Percentiles rank a stretch among this genome's conserved stretches.
phyloP scores from a whole-genome alignment of 1,140 invertebrate genomes.

The Protaetia brevitarsis region DNA sequence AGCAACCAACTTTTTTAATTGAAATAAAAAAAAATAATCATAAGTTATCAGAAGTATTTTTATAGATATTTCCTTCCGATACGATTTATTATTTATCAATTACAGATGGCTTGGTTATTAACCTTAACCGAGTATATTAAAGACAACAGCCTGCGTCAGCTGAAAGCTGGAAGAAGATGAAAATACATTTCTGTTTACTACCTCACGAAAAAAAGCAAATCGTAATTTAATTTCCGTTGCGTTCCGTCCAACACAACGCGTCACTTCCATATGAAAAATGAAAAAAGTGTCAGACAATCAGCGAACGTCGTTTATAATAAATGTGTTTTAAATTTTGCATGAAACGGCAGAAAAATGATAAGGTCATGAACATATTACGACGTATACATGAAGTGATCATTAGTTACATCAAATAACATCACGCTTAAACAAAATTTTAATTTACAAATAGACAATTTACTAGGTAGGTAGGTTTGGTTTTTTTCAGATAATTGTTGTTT shows the following conservation, averaged over 20 bases:
- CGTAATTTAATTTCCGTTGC: conserved; percentile 6
- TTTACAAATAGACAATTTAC: no score
- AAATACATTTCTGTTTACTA: conserved; percentile 1
- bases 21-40: no score
- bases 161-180: background rate
- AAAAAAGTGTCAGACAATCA: background rate
- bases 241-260: background rate
- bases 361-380: background rate
- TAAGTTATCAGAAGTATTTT: no score
- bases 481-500: no score
- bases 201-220: background rate
- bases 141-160: no score
- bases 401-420: background rate
- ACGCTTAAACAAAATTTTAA: no score
- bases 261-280: conserved; percentile 5
- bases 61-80: no score
- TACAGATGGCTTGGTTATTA: no score
- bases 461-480: no score
- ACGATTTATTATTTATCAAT: no score
- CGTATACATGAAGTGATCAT: background rate
- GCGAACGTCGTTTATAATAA: background rate
- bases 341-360: background rate
- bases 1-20: no score
- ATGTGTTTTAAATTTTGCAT: conserved; percentile 8
- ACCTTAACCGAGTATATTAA: no score